Percentiles rank a stretch among this genome's conserved stretches.
Conservation (phyloP, 2,797 vertebrate genomes). For the Cyprinodon diabolis region DNA sequence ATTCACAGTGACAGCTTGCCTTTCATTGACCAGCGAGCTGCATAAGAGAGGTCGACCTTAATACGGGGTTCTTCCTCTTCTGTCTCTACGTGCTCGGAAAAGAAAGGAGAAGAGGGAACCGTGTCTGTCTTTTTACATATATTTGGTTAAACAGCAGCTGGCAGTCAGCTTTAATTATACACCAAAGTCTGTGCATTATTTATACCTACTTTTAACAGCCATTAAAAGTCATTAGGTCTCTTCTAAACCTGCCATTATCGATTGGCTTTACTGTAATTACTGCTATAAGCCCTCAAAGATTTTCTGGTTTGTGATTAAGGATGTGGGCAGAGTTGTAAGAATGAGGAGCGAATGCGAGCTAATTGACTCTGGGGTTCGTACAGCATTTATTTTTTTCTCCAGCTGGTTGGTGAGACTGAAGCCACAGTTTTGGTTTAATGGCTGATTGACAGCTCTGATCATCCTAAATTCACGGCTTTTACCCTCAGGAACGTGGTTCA, state of each 20-base stretch:
- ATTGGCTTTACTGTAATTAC: constrained; percentile 83
- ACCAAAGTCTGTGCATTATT: constrained; percentile 77
- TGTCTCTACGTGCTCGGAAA: constrained; percentile 18
- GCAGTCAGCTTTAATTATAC: constrained; percentile 70
- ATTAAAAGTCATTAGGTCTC: constrained; percentile 76
- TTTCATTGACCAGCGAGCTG: constrained; percentile 49
- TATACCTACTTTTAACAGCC: constrained; percentile 80
- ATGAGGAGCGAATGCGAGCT: constrained; percentile 48
- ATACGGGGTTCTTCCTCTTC: constrained; percentile 15
- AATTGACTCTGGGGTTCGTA: constrained; percentile 57
- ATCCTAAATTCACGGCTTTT: constrained; percentile 26
- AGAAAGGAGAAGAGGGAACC: constrained; percentile 14
- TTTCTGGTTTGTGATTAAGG: constrained; percentile 77
- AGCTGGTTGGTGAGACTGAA: constrained; percentile 37
- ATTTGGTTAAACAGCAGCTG: constrained; percentile 75
- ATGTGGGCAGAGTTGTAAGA: constrained; percentile 46
- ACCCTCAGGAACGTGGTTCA: constrained; percentile 12
- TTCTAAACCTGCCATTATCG: constrained; percentile 79
- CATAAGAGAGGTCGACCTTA: constrained; percentile 58
- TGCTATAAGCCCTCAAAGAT: constrained; percentile 78
- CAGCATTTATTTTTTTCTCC: constrained; percentile 56
- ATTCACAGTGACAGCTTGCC: constrained; percentile 66
- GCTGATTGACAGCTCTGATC: constrained; percentile 28
- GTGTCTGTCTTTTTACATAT: constrained; percentile 59
- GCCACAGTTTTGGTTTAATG: background rate